phyloP scores from a whole-genome alignment of 2,888 invertebrate genomes.

The Willowsia nigromaculata region DNA sequence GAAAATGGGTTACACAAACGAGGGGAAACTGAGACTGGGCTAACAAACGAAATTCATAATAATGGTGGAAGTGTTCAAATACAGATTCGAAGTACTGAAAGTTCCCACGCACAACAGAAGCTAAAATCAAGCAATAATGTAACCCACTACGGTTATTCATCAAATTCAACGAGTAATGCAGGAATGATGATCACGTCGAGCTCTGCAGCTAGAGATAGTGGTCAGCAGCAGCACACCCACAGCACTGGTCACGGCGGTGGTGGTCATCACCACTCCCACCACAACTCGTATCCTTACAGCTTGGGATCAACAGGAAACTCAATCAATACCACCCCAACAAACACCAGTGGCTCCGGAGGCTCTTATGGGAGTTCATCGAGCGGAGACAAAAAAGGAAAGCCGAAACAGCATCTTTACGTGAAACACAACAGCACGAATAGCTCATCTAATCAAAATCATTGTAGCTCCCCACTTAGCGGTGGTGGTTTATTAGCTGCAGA shows the following conservation, averaged over 20 bases:
- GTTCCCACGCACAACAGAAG: slow-evolving; percentile 27
- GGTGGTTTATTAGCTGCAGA: slow-evolving; percentile 52
- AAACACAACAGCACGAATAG: slow-evolving; percentile 70
- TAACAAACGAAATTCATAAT: slow-evolving; percentile 66
- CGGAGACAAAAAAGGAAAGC: slow-evolving; percentile 66
- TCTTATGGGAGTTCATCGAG: slow-evolving; percentile 63
- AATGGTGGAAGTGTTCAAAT: slow-evolving; percentile 69
- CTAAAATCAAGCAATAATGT: slow-evolving; percentile 17
- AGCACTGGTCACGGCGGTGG: slow-evolving; percentile 39
- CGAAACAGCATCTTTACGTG: slow-evolving; percentile 72
- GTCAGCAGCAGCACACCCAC: slow-evolving; percentile 20
- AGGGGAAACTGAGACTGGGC: slow-evolving; percentile 40
- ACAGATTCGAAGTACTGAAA: slow-evolving; percentile 62
- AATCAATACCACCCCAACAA: slow-evolving; percentile 72
- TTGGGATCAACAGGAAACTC: slow-evolving; percentile 70
- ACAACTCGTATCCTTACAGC: slow-evolving; percentile 47
- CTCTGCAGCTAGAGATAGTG: slow-evolving; percentile 20
- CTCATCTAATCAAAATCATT: slow-evolving; percentile 37
- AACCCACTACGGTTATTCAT: slow-evolving; percentile 43
- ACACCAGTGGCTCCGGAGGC: slow-evolving; percentile 71
- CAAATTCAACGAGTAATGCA: slow-evolving; percentile 24
- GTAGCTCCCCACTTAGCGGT: slow-evolving; percentile 22
- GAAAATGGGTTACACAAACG: background rate
- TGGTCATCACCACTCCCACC: slow-evolving; percentile 39
- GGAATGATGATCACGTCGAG: slow-evolving; percentile 46